Conservation (phyloP, 1,140 invertebrate genomes). For the Hylaeus volcanicus region DNA sequence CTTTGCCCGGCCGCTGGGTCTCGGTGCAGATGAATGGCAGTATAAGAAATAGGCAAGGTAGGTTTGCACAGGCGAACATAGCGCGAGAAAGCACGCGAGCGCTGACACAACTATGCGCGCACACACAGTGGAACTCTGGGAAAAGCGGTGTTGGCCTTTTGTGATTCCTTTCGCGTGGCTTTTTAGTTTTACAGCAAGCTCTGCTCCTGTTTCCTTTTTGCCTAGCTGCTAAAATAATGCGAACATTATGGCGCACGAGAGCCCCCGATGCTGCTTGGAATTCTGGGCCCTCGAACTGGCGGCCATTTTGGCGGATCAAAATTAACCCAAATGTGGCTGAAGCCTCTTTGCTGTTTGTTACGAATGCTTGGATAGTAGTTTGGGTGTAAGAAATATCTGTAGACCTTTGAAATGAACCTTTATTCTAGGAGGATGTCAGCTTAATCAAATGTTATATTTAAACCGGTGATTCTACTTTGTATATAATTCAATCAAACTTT, state of each 20-base stretch:
- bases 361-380: no score
- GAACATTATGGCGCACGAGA: conserved; percentile 22
- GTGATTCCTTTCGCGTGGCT: conserved; percentile 41
- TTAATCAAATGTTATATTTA: no score
- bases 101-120: neutral
- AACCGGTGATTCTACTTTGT: no score
- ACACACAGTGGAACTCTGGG: neutral
- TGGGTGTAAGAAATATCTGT: no score
- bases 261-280: neutral
- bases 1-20: conserved; percentile 28
- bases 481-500: neutral
- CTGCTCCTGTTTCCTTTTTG: conserved; percentile 21
- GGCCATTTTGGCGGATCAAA: neutral
- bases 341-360: no score
- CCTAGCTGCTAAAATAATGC: conserved; percentile 38
- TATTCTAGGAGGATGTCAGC: no score
- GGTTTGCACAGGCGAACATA: conserved; percentile 20
- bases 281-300: neutral
- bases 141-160: conserved; percentile 46
- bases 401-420: no score
- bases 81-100: conserved; percentile 1
- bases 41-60: conserved; percentile 60
- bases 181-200: conserved; percentile 55
- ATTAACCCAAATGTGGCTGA: no score
- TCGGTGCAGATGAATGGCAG: conserved; percentile 53